Conservation (phyloP, 1,140 invertebrate species). For the Bactericera cockerelli region DNA sequence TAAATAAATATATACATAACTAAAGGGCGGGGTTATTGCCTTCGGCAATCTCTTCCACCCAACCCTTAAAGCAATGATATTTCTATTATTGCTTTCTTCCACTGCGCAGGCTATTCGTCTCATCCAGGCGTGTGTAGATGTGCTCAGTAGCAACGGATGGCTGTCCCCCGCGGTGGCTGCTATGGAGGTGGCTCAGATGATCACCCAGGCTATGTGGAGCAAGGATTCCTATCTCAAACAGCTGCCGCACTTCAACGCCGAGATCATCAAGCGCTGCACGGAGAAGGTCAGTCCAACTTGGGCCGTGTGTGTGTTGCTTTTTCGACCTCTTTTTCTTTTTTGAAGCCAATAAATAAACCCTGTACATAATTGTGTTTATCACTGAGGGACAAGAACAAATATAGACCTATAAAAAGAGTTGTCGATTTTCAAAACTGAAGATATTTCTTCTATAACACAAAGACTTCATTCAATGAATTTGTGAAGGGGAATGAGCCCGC, state of each 20-base stretch:
- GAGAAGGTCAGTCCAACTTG: slow-evolving; percentile 65
- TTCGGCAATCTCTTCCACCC: too few relatives aligned
- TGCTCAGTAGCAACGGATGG: slow-evolving; percentile 96
- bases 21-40: too few relatives aligned
- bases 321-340: background rate
- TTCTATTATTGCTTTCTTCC: slow-evolving; percentile 16
- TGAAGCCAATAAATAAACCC: background rate
- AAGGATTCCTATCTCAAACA: slow-evolving; percentile 97
- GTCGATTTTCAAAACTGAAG: too few relatives aligned
- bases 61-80: too few relatives aligned
- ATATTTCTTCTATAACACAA: too few relatives aligned
- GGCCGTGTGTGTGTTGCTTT: background rate
- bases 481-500: too few relatives aligned
- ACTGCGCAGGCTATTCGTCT: slow-evolving; percentile 58
- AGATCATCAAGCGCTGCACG: slow-evolving; percentile 79
- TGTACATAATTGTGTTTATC: too few relatives aligned
- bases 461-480: too few relatives aligned
- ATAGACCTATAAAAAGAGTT: too few relatives aligned
- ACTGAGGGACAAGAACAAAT: too few relatives aligned
- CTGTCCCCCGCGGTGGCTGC: slow-evolving; percentile 91
- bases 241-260: slow-evolving; percentile 82
- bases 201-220: slow-evolving; percentile 98
- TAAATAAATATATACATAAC: too few relatives aligned
- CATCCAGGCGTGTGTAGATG: slow-evolving; percentile 98
- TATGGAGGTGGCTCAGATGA: slow-evolving; percentile 99